Evolutionary conservation across 2,888 invertebrate species (phyloP), one percentile per base, ranked within the genome.

Genomic region (Cosmia pyralina): DNA sequence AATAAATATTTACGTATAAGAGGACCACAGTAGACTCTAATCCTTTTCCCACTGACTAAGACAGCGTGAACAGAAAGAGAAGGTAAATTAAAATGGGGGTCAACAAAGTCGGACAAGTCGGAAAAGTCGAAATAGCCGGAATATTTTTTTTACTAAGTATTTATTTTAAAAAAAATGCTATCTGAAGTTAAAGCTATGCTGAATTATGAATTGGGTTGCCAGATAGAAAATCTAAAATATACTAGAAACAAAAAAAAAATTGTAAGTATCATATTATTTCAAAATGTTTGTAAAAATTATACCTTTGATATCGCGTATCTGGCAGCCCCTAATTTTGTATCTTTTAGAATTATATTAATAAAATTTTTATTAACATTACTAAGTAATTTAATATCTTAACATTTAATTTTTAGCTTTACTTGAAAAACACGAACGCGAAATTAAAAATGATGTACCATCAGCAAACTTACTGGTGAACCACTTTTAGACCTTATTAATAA

Each of bases 1-100:
- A 76, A 74, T 75, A 82, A 83, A 86, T 95, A 95, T 93, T 95
- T 94, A 95, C 95, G 94, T 94, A 94, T 93, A 70, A 94, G 89
- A 58, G 95, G 94, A 72, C 94, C 94, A 92, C 94, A 94, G 95
- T 93, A 94, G 92, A 92, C 92, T 81, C 88, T 93, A 77, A 93
- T 94, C 94, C 94, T 88, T 85, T 91, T 91, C 85, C 93, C 93
- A 89, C 88, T 91, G 83, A 92, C 95, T 95, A 91, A 83, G 93
- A 81, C 88, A 87, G 94, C 95, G 93, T 94, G 94, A 93, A 95
- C 94, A 94, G 87, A 94, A 93, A 93, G 88, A 92, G 84, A 93
- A 87, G 83, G 66, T 78, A 88, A 85, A 89, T 86, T 83, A 82
- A 81, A 82, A 71, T 59, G 70, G 72, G 69, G 72, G 41, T 70